Evolutionary conservation across 2,797 vertebrate genomes (phyloP).

Genomic region (Anguilla anguilla): DNA sequence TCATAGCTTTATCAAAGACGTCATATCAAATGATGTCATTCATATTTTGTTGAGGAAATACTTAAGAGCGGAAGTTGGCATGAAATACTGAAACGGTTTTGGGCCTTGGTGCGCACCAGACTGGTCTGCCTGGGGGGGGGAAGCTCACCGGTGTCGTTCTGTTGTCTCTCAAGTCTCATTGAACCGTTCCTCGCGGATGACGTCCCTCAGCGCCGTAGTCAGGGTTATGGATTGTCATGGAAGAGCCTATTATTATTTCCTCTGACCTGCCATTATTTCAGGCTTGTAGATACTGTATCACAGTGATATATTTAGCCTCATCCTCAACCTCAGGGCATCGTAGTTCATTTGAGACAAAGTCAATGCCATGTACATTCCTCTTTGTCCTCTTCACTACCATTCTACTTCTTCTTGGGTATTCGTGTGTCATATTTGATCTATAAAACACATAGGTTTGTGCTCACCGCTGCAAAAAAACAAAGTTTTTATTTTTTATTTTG

Average conservation of each 20-base stretch:
- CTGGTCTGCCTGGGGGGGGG: background rate
- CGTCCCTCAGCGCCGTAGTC: background rate
- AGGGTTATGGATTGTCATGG: conserved; percentile 4
- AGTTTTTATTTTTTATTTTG: background rate
- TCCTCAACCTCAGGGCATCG: background rate
- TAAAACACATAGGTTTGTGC: background rate
- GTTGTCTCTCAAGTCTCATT: background rate
- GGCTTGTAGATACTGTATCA: background rate
- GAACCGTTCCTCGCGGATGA: background rate
- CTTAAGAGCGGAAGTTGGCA: background rate
- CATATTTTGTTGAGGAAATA: background rate
- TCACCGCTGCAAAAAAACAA: background rate
- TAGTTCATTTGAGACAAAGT: conserved; percentile 18
- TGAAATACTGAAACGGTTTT: background rate
- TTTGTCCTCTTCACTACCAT: background rate
- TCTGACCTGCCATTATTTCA: conserved; percentile 3
- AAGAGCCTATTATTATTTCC: conserved; percentile 5
- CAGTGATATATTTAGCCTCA: conserved; percentile 5
- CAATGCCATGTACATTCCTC: background rate
- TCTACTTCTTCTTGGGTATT: background rate
- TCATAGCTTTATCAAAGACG: background rate
- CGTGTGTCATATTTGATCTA: background rate
- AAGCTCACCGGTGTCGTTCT: background rate
- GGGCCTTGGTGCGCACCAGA: background rate
- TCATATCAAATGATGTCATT: background rate